Percentiles rank a stretch among this genome's conserved stretches.
phyloP scores from a whole-genome alignment of 2,113 vertebrate genomes.

The Psammodynastes pulverulentus region DNA sequence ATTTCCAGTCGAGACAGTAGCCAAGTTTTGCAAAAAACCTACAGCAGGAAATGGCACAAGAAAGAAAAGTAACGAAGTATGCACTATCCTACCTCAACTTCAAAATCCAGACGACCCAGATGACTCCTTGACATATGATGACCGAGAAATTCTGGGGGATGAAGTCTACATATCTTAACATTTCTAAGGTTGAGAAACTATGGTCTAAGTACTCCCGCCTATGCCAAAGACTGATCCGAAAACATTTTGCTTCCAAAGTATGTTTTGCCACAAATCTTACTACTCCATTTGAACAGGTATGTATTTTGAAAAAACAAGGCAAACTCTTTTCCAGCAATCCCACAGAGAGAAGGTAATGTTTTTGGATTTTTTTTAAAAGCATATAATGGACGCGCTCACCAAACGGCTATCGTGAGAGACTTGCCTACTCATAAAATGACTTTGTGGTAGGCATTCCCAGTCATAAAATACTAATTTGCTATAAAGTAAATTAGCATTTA shows the following conservation, averaged over 20 bases:
- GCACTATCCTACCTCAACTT: background rate
- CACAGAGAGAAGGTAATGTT: background rate
- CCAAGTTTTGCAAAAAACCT: constrained; percentile 36
- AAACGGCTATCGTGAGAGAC: background rate
- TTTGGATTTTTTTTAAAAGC: background rate
- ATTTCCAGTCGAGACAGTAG: constrained; percentile 37
- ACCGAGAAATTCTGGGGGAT: background rate
- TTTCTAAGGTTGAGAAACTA: background rate
- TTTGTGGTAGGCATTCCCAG: background rate
- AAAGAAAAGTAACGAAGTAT: background rate
- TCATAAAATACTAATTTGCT: background rate
- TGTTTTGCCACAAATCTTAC: background rate
- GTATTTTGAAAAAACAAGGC: background rate
- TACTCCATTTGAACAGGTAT: background rate
- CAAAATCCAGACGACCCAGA: background rate
- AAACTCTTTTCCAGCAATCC: background rate
- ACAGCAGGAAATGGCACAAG: constrained; percentile 14
- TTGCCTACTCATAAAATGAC: background rate
- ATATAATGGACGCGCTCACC: background rate
- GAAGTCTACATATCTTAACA: background rate
- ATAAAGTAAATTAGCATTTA: background rate
- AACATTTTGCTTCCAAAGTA: background rate
- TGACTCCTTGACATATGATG: background rate
- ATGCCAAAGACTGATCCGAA: background rate
- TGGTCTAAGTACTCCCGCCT: background rate